Evolutionary conservation across 30 jellyfish, hydroid and myxozoan species (phyloP), one percentile per base, ranked within the genome.

Genomic region (Catostylus mosaicus): DNA sequence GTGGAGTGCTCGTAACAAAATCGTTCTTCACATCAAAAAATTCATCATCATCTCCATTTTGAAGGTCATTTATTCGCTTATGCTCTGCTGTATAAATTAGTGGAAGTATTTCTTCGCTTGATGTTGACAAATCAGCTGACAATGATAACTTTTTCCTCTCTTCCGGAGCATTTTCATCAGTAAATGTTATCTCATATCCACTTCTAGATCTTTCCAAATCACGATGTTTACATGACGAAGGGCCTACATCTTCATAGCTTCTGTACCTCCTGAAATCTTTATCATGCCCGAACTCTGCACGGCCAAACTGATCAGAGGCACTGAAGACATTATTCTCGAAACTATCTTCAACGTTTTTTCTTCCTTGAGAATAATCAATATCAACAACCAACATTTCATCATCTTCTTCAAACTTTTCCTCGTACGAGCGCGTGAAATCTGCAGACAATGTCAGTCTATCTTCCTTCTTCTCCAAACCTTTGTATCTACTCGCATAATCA

Each of bases 151-250:
- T 76, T 40, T 50, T 47, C 38, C 12, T 43, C 22, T 62, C 43
- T 0, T 60, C 78, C 22, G 88, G 88, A 4, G 30, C 20, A 26
- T 33, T 60, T 59, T 76, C 88, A 27, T 76, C 45, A 2, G 65
- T 76, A 57, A 76, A 76, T 16, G 88, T 76, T 26, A 76, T 26
- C 68, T 76, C 88, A 57, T 76, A 76, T 6, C 88, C 88, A 38
- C 88, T 61, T 30, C 26, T 16, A 4, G 83, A 20, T 40, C 83
- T 45, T 30, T 57, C 36, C 54, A 46, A 23, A 8, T 23, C 83
- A 35, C 27, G 61, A 29, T 30, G 67, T 76, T 62, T 61, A 30
- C 14, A 31, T 3, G 67, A 31, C 27, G 54, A 38, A 10, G 59
- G 22, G 20, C 50, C 30, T 11, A 76, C 45, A 33, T 76, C 78